Conservation (phyloP, 2,888 invertebrate species). For the Agrochola lota region DNA sequence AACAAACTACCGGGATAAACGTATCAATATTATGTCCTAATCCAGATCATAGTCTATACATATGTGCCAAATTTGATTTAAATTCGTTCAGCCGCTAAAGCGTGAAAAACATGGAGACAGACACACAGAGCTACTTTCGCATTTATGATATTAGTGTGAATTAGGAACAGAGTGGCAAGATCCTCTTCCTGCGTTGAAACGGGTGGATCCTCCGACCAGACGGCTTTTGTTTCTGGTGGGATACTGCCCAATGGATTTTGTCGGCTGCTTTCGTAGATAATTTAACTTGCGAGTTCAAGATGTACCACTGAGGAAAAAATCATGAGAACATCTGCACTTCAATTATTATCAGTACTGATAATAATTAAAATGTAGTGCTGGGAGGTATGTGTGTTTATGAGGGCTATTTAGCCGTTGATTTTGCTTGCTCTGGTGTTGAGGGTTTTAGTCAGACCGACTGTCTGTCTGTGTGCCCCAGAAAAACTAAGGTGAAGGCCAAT, state of each 20-base stretch:
- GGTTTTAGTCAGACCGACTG: neutral
- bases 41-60: neutral
- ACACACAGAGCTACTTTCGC: too few relatives aligned
- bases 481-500: slow-evolving; percentile 8
- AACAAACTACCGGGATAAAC: too few relatives aligned
- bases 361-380: neutral
- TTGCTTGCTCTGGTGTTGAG: neutral
- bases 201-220: neutral
- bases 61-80: neutral
- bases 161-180: neutral
- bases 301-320: neutral
- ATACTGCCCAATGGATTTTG: neutral
- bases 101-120: too few relatives aligned
- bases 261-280: neutral
- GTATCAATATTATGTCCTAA: neutral
- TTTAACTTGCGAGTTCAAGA: neutral
- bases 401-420: neutral
- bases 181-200: neutral
- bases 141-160: too few relatives aligned
- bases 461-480: neutral
- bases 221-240: neutral
- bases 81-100: too few relatives aligned
- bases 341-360: neutral
- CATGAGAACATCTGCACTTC: neutral
- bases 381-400: neutral